phyloP scores from a whole-genome alignment of 92 coral and sea anemone genomes.

The Chrysogorgia sp. region DNA sequence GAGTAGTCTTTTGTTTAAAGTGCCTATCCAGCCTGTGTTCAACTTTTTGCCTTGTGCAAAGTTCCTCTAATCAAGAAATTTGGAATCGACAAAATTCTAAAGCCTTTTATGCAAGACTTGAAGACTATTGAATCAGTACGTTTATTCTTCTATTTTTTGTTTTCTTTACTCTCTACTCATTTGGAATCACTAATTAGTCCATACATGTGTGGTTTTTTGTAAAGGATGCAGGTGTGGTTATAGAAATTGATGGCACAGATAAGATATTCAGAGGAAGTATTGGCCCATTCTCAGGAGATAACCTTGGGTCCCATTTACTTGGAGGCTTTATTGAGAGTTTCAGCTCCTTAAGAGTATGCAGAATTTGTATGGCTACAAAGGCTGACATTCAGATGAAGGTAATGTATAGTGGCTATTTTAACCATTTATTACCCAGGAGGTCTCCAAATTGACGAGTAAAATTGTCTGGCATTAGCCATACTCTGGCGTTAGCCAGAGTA shows the following conservation, averaged over 20 bases:
- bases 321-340: slow-evolving; percentile 70
- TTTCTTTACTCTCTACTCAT: too few species aligned
- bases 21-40: too few species aligned
- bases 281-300: slow-evolving; percentile 69
- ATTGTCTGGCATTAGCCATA: too few species aligned
- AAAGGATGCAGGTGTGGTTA: slow-evolving; percentile 55
- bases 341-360: slow-evolving; percentile 59
- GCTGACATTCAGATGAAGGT: slow-evolving; percentile 65
- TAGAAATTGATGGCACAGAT: slow-evolving; percentile 52
- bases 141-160: too few species aligned
- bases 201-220: too few species aligned
- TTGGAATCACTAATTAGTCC: too few species aligned
- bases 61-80: slow-evolving; percentile 53
- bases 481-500: too few species aligned
- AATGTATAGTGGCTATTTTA: not conserved
- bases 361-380: slow-evolving; percentile 75
- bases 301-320: slow-evolving; percentile 74
- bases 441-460: too few species aligned
- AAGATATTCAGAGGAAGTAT: slow-evolving; percentile 62
- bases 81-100: slow-evolving; percentile 70
- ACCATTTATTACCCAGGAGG: too few species aligned
- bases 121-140: slow-evolving; percentile 65
- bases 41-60: slow-evolving; percentile 65
- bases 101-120: slow-evolving; percentile 66
- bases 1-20: too few species aligned